Percentiles rank a stretch among this genome's conserved stretches.
These are phyloP conservation scores for Ceryle rudis DNA, from an alignment of 2,797 vertebrate genomes.

Conservation along the genomic window DNA sequence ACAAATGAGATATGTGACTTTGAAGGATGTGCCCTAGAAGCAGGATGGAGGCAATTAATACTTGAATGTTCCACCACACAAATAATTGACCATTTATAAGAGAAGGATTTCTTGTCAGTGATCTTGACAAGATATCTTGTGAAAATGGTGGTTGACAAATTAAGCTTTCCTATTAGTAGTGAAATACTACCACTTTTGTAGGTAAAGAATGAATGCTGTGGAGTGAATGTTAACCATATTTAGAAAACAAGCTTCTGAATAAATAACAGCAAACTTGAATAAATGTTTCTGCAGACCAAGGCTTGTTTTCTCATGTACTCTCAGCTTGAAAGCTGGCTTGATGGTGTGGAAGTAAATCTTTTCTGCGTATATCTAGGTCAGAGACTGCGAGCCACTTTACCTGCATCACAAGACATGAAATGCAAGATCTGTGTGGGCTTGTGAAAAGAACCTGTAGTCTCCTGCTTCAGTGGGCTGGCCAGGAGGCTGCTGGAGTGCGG, in stretches of 20 bases:
- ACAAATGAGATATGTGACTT: neutral
- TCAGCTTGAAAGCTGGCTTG: neutral
- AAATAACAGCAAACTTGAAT: neutral
- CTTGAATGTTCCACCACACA: neutral
- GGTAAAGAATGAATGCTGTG: neutral
- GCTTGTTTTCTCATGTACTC: neutral
- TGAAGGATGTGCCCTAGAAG: neutral
- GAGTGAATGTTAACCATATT: neutral
- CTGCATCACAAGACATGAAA: neutral
- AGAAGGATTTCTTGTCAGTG: neutral
- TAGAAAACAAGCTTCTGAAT: neutral
- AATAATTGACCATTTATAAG: neutral
- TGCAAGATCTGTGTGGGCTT: neutral
- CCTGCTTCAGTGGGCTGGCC: neutral
- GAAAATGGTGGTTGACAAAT: neutral
- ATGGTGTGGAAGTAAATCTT: neutral
- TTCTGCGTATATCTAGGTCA: neutral
- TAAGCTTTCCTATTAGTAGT: neutral
- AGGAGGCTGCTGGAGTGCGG: neutral
- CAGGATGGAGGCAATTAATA: neutral
- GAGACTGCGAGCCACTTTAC: neutral
- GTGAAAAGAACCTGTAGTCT: neutral
- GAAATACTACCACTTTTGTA: neutral
- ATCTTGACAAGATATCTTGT: neutral
- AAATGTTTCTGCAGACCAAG: neutral